phyloP scores from a whole-genome alignment of 2,797 vertebrate species.

The Antennarius maculatus region DNA sequence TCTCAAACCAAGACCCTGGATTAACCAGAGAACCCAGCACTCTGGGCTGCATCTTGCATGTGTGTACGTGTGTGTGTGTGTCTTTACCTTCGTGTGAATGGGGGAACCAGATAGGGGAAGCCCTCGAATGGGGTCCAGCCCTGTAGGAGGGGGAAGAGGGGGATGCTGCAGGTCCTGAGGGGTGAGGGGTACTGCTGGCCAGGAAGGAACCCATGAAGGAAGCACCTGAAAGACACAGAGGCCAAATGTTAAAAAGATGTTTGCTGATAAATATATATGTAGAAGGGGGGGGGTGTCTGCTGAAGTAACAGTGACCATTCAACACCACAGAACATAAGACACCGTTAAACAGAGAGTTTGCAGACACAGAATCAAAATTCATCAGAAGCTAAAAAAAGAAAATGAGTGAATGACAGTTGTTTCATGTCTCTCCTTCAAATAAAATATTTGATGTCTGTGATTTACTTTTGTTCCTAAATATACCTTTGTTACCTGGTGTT shows the following conservation, averaged over 20 bases:
- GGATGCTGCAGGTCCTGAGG: conserved; percentile 85
- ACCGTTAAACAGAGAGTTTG: not conserved
- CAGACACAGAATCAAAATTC: conserved; percentile 10
- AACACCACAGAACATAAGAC: conserved; percentile 16
- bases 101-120: conserved; percentile 96
- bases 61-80: conserved; percentile 16
- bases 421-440: not conserved
- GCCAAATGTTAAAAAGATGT: conserved; percentile 38
- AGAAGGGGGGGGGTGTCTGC: not conserved
- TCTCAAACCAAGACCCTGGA: conserved; percentile 75
- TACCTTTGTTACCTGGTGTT: conserved; percentile 9
- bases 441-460: not conserved
- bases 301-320: conserved; percentile 13
- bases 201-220: conserved; percentile 98
- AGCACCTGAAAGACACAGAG: conserved; percentile 79
- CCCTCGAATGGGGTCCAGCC: conserved; percentile 86
- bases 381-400: conserved; percentile 11
- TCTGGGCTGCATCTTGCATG: conserved; percentile 34
- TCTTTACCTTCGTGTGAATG: conserved; percentile 94
- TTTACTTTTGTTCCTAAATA: not conserved
- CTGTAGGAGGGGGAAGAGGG: conserved; percentile 90
- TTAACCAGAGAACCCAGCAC: conserved; percentile 64
- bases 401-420: not conserved
- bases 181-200: conserved; percentile 88
- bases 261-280: too few relatives aligned